These are phyloP conservation scores for Empidonax traillii DNA, from an alignment of 2,113 vertebrate species.

Conservation along the genomic window DNA sequence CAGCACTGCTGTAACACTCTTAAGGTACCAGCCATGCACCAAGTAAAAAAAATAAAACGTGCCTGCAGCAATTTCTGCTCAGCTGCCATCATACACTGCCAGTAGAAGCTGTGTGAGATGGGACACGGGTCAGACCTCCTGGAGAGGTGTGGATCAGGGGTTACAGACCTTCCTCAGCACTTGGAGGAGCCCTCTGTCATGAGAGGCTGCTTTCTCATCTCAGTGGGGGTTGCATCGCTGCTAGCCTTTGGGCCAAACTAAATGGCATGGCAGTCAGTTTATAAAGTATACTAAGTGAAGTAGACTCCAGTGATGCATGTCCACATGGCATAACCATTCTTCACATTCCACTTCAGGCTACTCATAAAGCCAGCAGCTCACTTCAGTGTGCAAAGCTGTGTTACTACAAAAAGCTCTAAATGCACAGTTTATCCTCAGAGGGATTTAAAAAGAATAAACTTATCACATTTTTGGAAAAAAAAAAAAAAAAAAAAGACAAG, in stretches of 20 bases:
- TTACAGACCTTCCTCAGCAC: background rate
- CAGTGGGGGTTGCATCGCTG: background rate
- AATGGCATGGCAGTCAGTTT: background rate
- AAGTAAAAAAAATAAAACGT: background rate
- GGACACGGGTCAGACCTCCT: background rate
- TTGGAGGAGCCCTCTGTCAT: background rate
- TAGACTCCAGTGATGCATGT: background rate
- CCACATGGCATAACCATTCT: slow-evolving; percentile 16
- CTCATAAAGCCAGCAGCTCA: slow-evolving; percentile 19
- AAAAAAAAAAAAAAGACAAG: background rate
- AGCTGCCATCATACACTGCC: background rate
- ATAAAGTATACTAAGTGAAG: background rate
- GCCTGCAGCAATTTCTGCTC: background rate
- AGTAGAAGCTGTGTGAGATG: background rate
- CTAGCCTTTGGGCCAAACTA: background rate
- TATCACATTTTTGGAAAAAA: slow-evolving; percentile 33
- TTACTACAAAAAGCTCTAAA: slow-evolving; percentile 52
- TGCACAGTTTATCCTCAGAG: slow-evolving; percentile 4
- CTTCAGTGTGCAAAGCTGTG: slow-evolving; percentile 28
- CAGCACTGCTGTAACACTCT: background rate
- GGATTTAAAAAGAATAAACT: slow-evolving; percentile 62
- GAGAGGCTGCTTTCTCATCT: background rate
- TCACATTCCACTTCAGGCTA: slow-evolving; percentile 36
- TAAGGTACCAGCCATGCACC: background rate
- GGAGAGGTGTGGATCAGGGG: background rate